Evolutionary conservation across 2,888 invertebrate species (phyloP), one percentile per base, ranked within the genome.

Genomic region (Microdon myrmicae): DNA sequence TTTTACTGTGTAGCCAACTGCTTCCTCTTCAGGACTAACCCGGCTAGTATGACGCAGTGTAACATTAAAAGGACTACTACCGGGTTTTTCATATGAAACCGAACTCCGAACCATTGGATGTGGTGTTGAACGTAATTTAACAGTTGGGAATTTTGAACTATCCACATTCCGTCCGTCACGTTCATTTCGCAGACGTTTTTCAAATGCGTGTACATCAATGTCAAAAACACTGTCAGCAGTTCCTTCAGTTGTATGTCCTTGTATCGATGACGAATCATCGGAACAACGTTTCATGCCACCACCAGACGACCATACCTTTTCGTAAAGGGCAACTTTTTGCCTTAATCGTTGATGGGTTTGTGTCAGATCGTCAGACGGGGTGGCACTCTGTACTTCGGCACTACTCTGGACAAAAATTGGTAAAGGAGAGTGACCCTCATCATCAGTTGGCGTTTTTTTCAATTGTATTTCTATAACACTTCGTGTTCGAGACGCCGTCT

Each of bases 271-370:
- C 6, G 68, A 69, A 25, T 71, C 69, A 1, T 76, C 75, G 67
- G 81, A 75, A 14, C 74, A 56, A 22, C 72, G 70, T 51, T 73
- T 75, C 45, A 71, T 28, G 13, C 61, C 61, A 29, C 71, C 56
- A 29, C 74, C 68, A 14, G 87, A 86, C 60, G 85, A 83, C 88
- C 89, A 90, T 68, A 90, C 85, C 81, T 88, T 87, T 78, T 92
- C 92, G 80, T 90, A 92, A 77, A 90, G 90, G 70, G 84, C 86
- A 70, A 92, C 90, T 71, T 89, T 86, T 73, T 90, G 88, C 67
- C 86, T 84, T 60, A 91, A 83, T 70, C 87, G 81, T 54, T 80
- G 79, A n/a, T 73, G 70, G 8, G 32, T 61, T 0, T 70, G 69
- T 13, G 71, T 64, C 3, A 44, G 55, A n/a, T n/a, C n/a, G n/a